phyloP scores from a whole-genome alignment of 2,113 vertebrate genomes.

The Solenodon paradoxus region DNA sequence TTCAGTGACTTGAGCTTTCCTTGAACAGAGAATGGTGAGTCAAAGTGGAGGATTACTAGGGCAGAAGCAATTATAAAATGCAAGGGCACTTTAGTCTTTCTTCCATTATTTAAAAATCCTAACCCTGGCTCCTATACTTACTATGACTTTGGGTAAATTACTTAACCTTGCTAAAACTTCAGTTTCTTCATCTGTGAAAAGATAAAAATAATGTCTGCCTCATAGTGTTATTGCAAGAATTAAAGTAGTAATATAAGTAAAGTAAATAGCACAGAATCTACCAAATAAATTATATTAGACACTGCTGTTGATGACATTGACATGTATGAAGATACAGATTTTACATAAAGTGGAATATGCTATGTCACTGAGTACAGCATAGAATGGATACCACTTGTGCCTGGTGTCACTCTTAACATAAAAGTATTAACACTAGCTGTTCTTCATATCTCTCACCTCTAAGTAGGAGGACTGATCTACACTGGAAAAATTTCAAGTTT shows the following conservation, averaged over 20 bases:
- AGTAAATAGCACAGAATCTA: neutral
- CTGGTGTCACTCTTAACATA: neutral
- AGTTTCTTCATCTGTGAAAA: neutral
- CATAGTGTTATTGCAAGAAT: slow-evolving; percentile 16
- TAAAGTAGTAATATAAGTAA: neutral
- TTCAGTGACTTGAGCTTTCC: neutral
- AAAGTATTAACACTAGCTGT: neutral
- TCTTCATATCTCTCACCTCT: neutral
- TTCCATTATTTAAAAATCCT: neutral
- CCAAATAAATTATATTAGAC: neutral
- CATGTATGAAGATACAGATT: neutral
- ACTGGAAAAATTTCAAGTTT: neutral
- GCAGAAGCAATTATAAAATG: neutral
- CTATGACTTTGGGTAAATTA: neutral
- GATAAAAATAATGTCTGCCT: neutral
- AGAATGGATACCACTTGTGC: neutral
- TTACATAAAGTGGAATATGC: neutral
- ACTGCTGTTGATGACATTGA: neutral
- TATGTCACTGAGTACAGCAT: neutral
- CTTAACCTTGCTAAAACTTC: slow-evolving; percentile 8
- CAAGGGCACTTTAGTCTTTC: neutral
- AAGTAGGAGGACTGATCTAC: neutral
- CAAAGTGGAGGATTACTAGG: neutral
- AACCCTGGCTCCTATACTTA: neutral
- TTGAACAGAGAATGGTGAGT: neutral